Evolutionary conservation across 2,888 invertebrate species (phyloP).

Genomic region (Oscheius sp.): DNA sequence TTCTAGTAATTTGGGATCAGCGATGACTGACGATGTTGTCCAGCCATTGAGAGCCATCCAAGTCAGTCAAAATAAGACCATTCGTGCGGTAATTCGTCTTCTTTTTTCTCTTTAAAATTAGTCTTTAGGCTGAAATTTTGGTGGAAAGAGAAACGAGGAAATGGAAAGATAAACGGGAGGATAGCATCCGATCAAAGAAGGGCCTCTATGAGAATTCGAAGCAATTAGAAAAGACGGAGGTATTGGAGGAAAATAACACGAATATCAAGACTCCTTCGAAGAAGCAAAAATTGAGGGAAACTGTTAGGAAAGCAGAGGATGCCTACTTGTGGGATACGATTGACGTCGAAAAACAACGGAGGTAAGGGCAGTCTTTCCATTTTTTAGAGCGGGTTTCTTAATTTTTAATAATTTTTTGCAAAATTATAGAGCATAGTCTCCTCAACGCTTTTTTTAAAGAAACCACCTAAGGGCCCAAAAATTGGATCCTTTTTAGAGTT

Average conservation of each 20-base stretch:
- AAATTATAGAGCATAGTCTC: too few relatives aligned
- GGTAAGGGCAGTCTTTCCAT: slow-evolving; percentile 31
- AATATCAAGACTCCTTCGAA: slow-evolving; percentile 36
- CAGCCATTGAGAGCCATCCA: slow-evolving; percentile 58
- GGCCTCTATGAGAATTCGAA: slow-evolving; percentile 49
- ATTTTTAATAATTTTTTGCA: background rate
- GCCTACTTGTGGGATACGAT: slow-evolving; percentile 54
- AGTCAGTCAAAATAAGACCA: slow-evolving; percentile 48
- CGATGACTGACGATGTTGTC: slow-evolving; percentile 57
- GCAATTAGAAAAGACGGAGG: slow-evolving; percentile 54
- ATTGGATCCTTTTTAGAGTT: too few relatives aligned
- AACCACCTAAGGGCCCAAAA: too few relatives aligned
- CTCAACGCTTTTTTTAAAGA: too few relatives aligned
- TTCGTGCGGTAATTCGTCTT: slow-evolving; percentile 38
- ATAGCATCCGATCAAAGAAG: slow-evolving; percentile 47
- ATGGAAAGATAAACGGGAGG: slow-evolving; percentile 54
- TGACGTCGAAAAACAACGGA: slow-evolving; percentile 54
- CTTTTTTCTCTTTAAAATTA: background rate
- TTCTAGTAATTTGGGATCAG: slow-evolving; percentile 57
- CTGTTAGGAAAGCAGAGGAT: slow-evolving; percentile 49
- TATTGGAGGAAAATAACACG: slow-evolving; percentile 32
- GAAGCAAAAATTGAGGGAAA: slow-evolving; percentile 48
- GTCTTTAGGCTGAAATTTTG: slow-evolving; percentile 38
- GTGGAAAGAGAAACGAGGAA: slow-evolving; percentile 49
- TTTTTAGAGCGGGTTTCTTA: too few relatives aligned